phyloP scores from a whole-genome alignment of 2,113 vertebrate species.

The Syrrhaptes paradoxus region DNA sequence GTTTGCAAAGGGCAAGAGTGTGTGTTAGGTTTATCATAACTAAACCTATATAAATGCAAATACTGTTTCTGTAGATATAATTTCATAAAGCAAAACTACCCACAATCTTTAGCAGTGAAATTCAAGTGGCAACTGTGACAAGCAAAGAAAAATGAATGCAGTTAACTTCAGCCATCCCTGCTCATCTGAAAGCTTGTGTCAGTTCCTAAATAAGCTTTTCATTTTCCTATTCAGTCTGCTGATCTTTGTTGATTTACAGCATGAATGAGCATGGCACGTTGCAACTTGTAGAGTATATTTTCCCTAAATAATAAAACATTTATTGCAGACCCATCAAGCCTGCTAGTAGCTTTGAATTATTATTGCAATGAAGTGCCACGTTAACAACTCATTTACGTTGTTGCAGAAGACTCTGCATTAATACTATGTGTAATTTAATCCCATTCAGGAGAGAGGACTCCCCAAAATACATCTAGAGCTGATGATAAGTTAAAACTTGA shows the following conservation, averaged over 20 bases:
- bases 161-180: constrained; percentile 79
- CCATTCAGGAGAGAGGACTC: constrained; percentile 35
- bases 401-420: constrained; percentile 57
- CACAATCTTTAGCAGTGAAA: constrained; percentile 78
- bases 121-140: constrained; percentile 81
- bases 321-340: constrained; percentile 78
- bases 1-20: constrained; percentile 10
- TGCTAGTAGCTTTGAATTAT: constrained; percentile 75
- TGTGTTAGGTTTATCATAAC: constrained; percentile 67
- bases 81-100: constrained; percentile 80
- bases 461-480: constrained; percentile 29
- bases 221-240: constrained; percentile 81
- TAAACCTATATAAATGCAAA: constrained; percentile 79
- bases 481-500: constrained; percentile 40
- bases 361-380: constrained; percentile 70
- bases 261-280: constrained; percentile 77
- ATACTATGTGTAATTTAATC: constrained; percentile 68
- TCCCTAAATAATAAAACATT: constrained; percentile 83
- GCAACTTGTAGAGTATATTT: constrained; percentile 77
- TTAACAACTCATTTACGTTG: constrained; percentile 78
- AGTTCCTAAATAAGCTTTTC: constrained; percentile 84
- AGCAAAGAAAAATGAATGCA: constrained; percentile 80
- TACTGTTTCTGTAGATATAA: constrained; percentile 71
- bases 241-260: constrained; percentile 85
- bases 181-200: constrained; percentile 81